Evolutionary conservation across 2,888 invertebrate genomes (phyloP).

Genomic region (Micropterix aruncella): DNA sequence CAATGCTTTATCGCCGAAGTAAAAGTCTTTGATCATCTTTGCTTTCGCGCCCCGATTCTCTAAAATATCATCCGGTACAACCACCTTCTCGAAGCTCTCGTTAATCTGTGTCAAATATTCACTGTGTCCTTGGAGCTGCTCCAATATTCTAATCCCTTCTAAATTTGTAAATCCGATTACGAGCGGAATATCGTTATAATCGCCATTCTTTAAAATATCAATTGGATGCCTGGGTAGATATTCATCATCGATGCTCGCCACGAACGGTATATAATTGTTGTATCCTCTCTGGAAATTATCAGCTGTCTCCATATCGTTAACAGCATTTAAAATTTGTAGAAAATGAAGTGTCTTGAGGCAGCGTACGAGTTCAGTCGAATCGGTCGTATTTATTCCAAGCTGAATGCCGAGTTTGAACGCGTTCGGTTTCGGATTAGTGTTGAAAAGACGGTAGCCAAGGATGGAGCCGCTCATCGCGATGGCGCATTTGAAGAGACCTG

Average conservation of each 20-base stretch:
- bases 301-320: too few relatives aligned
- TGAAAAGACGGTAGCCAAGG: background rate
- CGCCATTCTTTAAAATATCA: background rate
- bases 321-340: too few relatives aligned
- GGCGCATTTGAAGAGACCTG: background rate
- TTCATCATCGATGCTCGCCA: too few relatives aligned
- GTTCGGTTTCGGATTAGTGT: background rate
- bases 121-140: background rate
- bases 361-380: background rate
- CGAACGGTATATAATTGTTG: too few relatives aligned
- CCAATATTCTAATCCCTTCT: background rate
- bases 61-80: background rate
- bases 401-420: background rate
- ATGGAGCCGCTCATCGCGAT: background rate
- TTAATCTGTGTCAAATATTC: too few relatives aligned
- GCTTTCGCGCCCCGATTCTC: background rate
- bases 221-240: background rate
- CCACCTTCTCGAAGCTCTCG: too few relatives aligned
- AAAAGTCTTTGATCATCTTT: background rate
- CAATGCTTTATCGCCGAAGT: background rate
- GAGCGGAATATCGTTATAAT: background rate
- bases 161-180: background rate
- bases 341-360: too few relatives aligned
- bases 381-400: background rate
- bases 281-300: too few relatives aligned